These are phyloP conservation scores for Argyresthia goedartella DNA, from an alignment of 2,888 invertebrate species.

Conservation along the genomic window DNA sequence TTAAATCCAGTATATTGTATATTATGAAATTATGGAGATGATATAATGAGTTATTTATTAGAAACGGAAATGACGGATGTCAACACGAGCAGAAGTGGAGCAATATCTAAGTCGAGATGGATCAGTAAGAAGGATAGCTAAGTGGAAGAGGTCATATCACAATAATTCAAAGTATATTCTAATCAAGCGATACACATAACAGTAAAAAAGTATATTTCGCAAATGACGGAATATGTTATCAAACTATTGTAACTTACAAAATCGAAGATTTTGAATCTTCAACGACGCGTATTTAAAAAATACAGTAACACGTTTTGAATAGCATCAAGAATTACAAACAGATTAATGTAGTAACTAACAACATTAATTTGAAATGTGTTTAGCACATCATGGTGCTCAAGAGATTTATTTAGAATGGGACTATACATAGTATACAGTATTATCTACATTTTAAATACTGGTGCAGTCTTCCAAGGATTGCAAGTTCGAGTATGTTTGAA, in stretches of 20 bases:
- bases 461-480: conserved; percentile 59
- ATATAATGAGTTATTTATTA: conserved; percentile 7
- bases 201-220: background rate
- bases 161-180: conserved; percentile 46
- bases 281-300: conserved; percentile 59
- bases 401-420: conserved; percentile 48
- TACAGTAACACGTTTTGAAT: conserved; percentile 23
- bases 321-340: conserved; percentile 32
- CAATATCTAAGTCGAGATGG: conserved; percentile 35
- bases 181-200: background rate
- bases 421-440: conserved; percentile 49
- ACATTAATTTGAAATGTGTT: conserved; percentile 36
- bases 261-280: conserved; percentile 64
- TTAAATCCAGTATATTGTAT: conserved; percentile 32
- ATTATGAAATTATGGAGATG: conserved; percentile 7
- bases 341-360: conserved; percentile 17
- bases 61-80: background rate
- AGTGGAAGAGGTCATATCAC: conserved; percentile 63
- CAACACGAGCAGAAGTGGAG: conserved; percentile 33
- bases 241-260: conserved; percentile 32
- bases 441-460: conserved; percentile 44
- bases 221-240: background rate
- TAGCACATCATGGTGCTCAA: conserved; percentile 51
- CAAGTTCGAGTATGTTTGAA: conserved; percentile 26
- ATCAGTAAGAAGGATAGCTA: conserved; percentile 35